Percentiles rank a stretch among this genome's conserved stretches.
phyloP scores from a whole-genome alignment of 1,140 invertebrate genomes.

The Apis florea region DNA sequence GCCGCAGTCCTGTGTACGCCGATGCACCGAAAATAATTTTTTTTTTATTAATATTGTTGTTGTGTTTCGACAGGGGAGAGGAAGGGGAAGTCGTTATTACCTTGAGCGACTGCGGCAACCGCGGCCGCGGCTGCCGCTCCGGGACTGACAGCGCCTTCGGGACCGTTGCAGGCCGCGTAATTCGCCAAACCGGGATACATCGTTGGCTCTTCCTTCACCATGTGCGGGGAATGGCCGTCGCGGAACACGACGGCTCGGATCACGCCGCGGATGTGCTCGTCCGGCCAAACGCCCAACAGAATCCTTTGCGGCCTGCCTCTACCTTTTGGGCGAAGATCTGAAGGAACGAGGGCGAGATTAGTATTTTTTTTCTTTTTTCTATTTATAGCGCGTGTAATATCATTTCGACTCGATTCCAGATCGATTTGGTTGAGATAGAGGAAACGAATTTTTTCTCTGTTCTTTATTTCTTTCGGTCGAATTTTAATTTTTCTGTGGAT shows the following conservation, averaged over 20 bases:
- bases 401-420: not conserved
- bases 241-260: conserved; percentile 95
- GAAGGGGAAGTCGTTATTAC: conserved; percentile 54
- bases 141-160: conserved; percentile 84
- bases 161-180: conserved; percentile 83
- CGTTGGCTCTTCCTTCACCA: conserved; percentile 88
- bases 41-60: not conserved
- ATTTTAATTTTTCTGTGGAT: too few relatives aligned
- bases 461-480: too few relatives aligned
- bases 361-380: too few relatives aligned
- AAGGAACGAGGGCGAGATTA: not conserved
- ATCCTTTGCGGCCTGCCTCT: conserved; percentile 93
- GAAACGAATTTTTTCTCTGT: too few relatives aligned
- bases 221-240: conserved; percentile 86
- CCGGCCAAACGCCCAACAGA: conserved; percentile 93
- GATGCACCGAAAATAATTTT: not conserved
- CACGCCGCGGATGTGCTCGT: conserved; percentile 94
- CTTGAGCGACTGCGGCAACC: conserved; percentile 87
- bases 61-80: too few relatives aligned
- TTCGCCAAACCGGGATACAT: conserved; percentile 79
- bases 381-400: too few relatives aligned
- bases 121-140: conserved; percentile 85
- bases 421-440: too few relatives aligned
- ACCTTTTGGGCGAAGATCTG: conserved; percentile 93
- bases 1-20: conserved; percentile 81